phyloP scores from a whole-genome alignment of 2,888 invertebrate species.

The Anoncus sp. region DNA sequence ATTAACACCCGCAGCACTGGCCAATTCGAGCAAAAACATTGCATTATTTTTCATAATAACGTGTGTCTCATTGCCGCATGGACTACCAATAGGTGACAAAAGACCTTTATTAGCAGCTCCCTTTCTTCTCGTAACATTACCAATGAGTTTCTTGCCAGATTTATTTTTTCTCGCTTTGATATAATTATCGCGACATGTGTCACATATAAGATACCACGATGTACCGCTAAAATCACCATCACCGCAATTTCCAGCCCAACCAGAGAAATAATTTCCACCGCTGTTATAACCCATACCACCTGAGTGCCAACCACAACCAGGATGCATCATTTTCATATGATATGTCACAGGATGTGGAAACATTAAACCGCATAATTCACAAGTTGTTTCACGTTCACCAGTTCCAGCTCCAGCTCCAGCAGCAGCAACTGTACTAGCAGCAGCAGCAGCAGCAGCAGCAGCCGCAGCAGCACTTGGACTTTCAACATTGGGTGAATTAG shows the following conservation, averaged over 20 bases:
- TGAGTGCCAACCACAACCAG: constrained; percentile 95
- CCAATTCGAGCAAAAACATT: constrained; percentile 95
- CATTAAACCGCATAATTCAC: constrained; percentile 94
- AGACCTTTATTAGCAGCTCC: constrained; percentile 70
- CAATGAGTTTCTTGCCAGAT: constrained; percentile 77
- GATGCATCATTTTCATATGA: constrained; percentile 96
- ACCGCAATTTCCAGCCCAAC: constrained; percentile 95
- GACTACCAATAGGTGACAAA: constrained; percentile 79
- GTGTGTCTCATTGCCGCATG: constrained; percentile 84
- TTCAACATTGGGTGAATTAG: constrained; percentile 52
- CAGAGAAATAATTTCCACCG: constrained; percentile 93
- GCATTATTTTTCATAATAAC: constrained; percentile 96
- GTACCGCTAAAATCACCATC: constrained; percentile 92
- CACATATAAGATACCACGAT: constrained; percentile 97
- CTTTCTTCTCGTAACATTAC: constrained; percentile 75
- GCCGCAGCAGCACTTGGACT: constrained; percentile 38
- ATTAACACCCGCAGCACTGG: constrained; percentile 88
- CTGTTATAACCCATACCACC: constrained; percentile 97
- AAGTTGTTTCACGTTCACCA: constrained; percentile 84
- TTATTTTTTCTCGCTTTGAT: constrained; percentile 81
- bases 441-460: not conserved
- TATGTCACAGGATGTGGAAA: constrained; percentile 93
- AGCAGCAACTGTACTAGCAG: too few relatives aligned
- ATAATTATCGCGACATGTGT: constrained; percentile 93
- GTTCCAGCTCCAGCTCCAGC: too few relatives aligned